Evolutionary conservation across 1,140 invertebrate genomes (phyloP).

Genomic region (Elymnias hypermnestra): DNA sequence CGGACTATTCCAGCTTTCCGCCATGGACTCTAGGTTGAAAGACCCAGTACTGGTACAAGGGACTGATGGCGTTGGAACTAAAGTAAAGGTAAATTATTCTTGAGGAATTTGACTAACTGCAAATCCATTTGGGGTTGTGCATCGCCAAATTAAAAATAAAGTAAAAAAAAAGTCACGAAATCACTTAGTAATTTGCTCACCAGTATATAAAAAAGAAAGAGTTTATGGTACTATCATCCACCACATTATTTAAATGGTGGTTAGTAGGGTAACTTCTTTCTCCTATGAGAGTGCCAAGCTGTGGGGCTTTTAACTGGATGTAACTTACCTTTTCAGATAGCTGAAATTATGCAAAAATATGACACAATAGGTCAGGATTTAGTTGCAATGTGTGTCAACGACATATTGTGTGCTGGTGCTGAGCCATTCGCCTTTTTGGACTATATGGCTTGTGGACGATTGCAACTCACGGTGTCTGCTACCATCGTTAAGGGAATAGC

Average conservation of each 20-base stretch:
- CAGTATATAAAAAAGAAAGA: no score
- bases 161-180: no score
- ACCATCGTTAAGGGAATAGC: slow-evolving; percentile 90
- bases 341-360: slow-evolving; percentile 86
- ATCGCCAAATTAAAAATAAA: no score
- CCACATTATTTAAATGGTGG: no score
- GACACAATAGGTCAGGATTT: slow-evolving; percentile 95
- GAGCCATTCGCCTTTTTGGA: slow-evolving; percentile 97
- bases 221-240: no score
- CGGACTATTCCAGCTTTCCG: slow-evolving; percentile 89
- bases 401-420: slow-evolving; percentile 95
- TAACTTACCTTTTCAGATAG: slow-evolving; percentile 88
- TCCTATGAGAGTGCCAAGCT: no score
- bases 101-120: no score
- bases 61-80: slow-evolving; percentile 96
- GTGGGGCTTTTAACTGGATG: no score
- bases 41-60: slow-evolving; percentile 95
- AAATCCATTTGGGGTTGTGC: no score
- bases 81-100: slow-evolving; percentile 92
- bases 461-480: slow-evolving; percentile 86
- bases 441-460: slow-evolving; percentile 94
- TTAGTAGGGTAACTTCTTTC: no score
- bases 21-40: slow-evolving; percentile 77
- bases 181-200: no score
- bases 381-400: slow-evolving; percentile 99